Evolutionary conservation across 1,140 invertebrate genomes (phyloP).

Genomic region (Sycophaga agraensis): DNA sequence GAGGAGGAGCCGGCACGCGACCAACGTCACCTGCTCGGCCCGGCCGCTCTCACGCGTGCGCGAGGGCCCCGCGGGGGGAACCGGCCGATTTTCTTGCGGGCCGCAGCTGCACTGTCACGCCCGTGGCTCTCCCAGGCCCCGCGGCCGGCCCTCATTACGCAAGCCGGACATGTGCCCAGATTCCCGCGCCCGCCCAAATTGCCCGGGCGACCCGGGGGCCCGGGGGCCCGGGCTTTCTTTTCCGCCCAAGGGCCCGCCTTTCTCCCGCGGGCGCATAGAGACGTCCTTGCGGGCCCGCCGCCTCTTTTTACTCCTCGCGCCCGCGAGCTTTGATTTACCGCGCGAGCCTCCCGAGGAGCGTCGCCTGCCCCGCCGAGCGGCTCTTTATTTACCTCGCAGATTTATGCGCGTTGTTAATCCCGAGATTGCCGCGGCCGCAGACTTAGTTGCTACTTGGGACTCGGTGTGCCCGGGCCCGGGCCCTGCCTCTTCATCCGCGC

Average conservation of each 20-base stretch:
- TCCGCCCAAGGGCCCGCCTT: background rate
- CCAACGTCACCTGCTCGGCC: constrained; percentile 53
- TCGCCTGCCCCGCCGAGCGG: background rate
- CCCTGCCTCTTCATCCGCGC: too few relatives aligned
- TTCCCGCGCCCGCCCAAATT: too few relatives aligned
- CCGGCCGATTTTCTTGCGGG: constrained; percentile 42
- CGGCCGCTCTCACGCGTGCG: background rate
- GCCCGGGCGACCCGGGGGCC: background rate
- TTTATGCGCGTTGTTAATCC: background rate
- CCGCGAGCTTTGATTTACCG: too few relatives aligned
- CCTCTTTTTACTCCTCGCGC: background rate
- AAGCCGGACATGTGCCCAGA: too few relatives aligned
- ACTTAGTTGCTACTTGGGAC: too few relatives aligned
- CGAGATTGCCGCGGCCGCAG: background rate
- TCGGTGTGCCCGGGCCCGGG: too few relatives aligned
- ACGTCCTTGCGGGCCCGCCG: background rate
- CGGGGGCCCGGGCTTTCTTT: background rate
- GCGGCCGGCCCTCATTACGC: constrained; percentile 38
- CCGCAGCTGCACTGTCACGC: constrained; percentile 42
- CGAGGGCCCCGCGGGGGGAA: constrained; percentile 23
- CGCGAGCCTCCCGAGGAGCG: too few relatives aligned
- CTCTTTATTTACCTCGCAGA: constrained; percentile 1
- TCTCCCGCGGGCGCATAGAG: background rate
- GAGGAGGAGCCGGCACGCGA: constrained; percentile 51
- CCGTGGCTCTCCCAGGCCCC: constrained; percentile 35